Evolutionary conservation across 2,888 invertebrate species (phyloP).

Genomic region (Panzeria rudis): DNA sequence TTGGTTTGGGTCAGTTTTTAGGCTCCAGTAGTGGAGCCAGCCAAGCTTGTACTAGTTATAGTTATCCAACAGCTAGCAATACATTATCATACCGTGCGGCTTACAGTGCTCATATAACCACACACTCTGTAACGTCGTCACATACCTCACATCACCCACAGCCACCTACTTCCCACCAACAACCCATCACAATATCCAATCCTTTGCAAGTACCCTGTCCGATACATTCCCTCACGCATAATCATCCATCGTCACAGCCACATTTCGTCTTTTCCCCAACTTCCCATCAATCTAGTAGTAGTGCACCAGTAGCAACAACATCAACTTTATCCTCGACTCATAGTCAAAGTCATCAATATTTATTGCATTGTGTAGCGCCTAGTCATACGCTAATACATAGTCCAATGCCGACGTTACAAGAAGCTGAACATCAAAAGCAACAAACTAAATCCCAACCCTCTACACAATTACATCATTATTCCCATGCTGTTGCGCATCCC

Average conservation of each 20-base stretch:
- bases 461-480: slow-evolving; percentile 70
- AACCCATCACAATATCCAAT: slow-evolving; percentile 30
- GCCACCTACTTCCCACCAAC: slow-evolving; percentile 55
- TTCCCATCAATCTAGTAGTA: slow-evolving; percentile 74
- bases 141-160: slow-evolving; percentile 72
- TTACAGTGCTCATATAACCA: slow-evolving; percentile 73
- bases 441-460: slow-evolving; percentile 76
- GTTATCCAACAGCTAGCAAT: slow-evolving; percentile 78
- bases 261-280: slow-evolving; percentile 67
- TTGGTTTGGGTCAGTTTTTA: slow-evolving; percentile 94
- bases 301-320: slow-evolving; percentile 80
- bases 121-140: slow-evolving; percentile 71
- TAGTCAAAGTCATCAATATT: slow-evolving; percentile 82
- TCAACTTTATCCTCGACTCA: slow-evolving; percentile 79
- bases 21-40: slow-evolving; percentile 83
- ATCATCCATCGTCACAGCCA: slow-evolving; percentile 35
- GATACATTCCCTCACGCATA: slow-evolving; percentile 67
- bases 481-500: slow-evolving; percentile 72
- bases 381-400: slow-evolving; percentile 78
- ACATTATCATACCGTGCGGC: slow-evolving; percentile 78
- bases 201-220: slow-evolving; percentile 64
- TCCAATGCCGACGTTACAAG: slow-evolving; percentile 81
- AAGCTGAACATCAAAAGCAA: slow-evolving; percentile 77
- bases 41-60: slow-evolving; percentile 79
- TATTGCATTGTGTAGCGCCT: slow-evolving; percentile 81